phyloP scores from a whole-genome alignment of 2,888 invertebrate species.

The Hypomecis atomaria region DNA sequence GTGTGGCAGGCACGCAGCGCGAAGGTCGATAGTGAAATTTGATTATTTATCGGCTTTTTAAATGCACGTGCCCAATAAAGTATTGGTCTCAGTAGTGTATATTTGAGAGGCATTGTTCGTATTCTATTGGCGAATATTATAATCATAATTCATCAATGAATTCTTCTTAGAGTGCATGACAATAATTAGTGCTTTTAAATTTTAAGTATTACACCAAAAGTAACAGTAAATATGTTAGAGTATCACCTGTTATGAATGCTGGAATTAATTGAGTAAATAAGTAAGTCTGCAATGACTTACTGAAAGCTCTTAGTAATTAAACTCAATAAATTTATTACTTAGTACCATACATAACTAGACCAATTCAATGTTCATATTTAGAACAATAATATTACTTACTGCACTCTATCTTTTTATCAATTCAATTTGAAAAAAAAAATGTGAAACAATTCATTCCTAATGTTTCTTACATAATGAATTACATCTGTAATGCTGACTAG shows the following conservation, averaged over 20 bases:
- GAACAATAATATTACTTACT: constrained; percentile 37
- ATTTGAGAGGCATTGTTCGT: constrained; percentile 50
- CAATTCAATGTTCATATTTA: constrained; percentile 4
- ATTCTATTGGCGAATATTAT: constrained; percentile 49
- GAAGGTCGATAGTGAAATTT: constrained; percentile 42
- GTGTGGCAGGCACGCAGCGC: constrained; percentile 56
- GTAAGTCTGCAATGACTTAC: neutral
- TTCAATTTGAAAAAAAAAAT: constrained; percentile 8
- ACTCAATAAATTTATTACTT: constrained; percentile 2
- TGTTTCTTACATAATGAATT: constrained; percentile 37
- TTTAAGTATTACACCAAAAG: constrained; percentile 53
- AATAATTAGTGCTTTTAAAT: constrained; percentile 79
- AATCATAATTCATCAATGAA: constrained; percentile 47
- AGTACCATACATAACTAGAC: constrained; percentile 7
- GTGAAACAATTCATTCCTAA: constrained; percentile 48
- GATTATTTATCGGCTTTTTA: constrained; percentile 38
- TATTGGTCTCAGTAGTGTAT: constrained; percentile 67
- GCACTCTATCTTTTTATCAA: constrained; percentile 45
- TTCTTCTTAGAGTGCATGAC: constrained; percentile 76
- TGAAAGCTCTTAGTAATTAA: neutral
- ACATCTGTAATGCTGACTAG: constrained; percentile 39
- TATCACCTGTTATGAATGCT: constrained; percentile 19
- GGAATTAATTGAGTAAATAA: constrained; percentile 18
- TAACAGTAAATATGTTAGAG: constrained; percentile 29
- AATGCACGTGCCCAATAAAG: constrained; percentile 55